A percentile compares a stretch with the other conserved stretches of the same genome.
Evolutionary conservation across 2,797 vertebrate species (phyloP).

Genomic region (Siniperca scherzeri): DNA sequence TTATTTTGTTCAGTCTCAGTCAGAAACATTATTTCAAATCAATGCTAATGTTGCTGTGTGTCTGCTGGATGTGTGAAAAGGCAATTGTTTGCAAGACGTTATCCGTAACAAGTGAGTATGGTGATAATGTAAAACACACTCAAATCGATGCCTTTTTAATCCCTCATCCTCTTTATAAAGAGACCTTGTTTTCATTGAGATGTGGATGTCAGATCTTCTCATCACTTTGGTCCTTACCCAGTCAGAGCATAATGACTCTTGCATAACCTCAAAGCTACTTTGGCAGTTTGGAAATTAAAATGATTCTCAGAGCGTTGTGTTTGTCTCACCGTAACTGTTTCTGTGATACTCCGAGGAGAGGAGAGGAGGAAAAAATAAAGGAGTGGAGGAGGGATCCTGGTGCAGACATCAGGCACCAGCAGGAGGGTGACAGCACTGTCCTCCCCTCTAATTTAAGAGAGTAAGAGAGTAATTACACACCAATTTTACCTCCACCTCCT

Average conservation of each 20-base stretch:
- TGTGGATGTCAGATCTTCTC: slow-evolving; percentile 4
- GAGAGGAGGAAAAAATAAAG: not conserved
- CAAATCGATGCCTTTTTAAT: not conserved
- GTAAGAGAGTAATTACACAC: slow-evolving; percentile 64
- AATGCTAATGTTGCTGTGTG: no score
- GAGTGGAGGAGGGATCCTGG: slow-evolving; percentile 1
- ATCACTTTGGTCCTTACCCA: not conserved
- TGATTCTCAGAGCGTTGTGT: not conserved
- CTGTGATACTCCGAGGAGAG: not conserved
- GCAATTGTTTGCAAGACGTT: not conserved
- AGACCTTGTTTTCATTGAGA: slow-evolving; percentile 2
- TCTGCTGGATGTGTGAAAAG: no score
- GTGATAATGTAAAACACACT: not conserved
- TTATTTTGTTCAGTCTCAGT: not conserved
- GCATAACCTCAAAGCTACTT: not conserved
- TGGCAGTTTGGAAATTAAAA: slow-evolving; percentile 10
- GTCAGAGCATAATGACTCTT: not conserved
- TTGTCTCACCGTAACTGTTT: not conserved
- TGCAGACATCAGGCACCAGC: slow-evolving; percentile 45
- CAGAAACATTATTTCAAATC: no score
- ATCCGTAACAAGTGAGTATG: not conserved
- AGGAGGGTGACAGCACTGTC: slow-evolving; percentile 34
- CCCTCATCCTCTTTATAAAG: slow-evolving; percentile 10
- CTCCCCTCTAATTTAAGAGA: slow-evolving; percentile 67
- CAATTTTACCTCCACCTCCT: slow-evolving; percentile 60